phyloP scores from a whole-genome alignment of 2,797 vertebrate genomes.

The Lycodopsis pacificus region DNA sequence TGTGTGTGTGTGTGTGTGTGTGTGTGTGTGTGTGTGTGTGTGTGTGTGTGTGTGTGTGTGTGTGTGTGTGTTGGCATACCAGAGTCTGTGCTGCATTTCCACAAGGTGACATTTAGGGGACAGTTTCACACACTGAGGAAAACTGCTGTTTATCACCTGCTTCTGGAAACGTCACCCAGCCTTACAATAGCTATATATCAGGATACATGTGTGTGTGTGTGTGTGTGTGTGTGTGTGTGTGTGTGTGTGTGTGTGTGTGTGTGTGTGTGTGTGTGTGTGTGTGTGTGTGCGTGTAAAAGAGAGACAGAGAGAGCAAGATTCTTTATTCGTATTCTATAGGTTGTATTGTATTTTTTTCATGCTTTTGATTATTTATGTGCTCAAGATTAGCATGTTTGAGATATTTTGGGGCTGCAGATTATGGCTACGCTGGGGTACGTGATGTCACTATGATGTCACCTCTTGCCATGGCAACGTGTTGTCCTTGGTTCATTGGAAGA shows the following conservation, averaged over 20 bases:
- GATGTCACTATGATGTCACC: slow-evolving; percentile 12
- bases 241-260: not conserved
- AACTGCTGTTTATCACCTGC: slow-evolving; percentile 69
- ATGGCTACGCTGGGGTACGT: not conserved
- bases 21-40: slow-evolving; percentile 27
- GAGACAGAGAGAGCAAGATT: not conserved
- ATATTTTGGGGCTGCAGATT: not conserved
- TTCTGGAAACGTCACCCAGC: slow-evolving; percentile 51
- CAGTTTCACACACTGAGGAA: slow-evolving; percentile 73
- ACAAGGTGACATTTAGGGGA: slow-evolving; percentile 82
- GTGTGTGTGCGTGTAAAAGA: not conserved
- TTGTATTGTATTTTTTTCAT: not conserved
- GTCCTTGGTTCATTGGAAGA: not conserved
- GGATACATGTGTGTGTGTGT: slow-evolving; percentile 1
- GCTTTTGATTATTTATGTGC: not conserved
- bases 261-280: slow-evolving; percentile 17
- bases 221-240: slow-evolving; percentile 20
- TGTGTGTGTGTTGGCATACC: slow-evolving; percentile 19
- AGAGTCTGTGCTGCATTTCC: slow-evolving; percentile 59
- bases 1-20: slow-evolving; percentile 10
- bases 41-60: slow-evolving; percentile 21
- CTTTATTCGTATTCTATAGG: not conserved
- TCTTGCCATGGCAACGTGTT: not conserved
- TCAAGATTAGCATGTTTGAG: not conserved
- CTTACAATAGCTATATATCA: slow-evolving; percentile 40